These are phyloP conservation scores for Cephalopterus ornatus DNA, from an alignment of 2,113 vertebrate genomes.

Conservation along the genomic window DNA sequence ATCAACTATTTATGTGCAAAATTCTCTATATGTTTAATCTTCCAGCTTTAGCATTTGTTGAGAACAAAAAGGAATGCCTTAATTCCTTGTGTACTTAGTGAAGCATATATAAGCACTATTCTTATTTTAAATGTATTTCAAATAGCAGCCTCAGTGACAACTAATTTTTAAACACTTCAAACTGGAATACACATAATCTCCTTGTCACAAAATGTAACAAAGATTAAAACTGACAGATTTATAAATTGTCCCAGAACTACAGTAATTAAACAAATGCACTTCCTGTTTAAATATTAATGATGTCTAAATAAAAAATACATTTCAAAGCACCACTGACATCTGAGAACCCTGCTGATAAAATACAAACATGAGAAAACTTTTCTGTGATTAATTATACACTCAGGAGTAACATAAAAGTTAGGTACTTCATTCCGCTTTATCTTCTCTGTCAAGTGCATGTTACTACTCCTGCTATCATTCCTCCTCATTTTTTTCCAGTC, in stretches of 20 bases:
- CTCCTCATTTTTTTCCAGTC: background rate
- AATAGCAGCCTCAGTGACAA: conserved; percentile 1
- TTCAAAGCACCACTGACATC: background rate
- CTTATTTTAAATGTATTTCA: conserved; percentile 6
- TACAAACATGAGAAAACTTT: background rate
- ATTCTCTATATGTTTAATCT: background rate
- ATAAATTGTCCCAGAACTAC: background rate
- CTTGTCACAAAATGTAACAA: conserved; percentile 8
- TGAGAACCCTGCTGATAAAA: background rate
- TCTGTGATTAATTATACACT: background rate
- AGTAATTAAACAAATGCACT: conserved; percentile 25
- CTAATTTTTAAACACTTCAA: conserved; percentile 23
- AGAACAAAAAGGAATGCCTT: background rate
- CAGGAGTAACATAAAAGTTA: background rate
- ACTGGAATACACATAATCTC: background rate
- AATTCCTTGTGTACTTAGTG: background rate
- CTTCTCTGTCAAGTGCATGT: background rate
- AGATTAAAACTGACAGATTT: conserved; percentile 16
- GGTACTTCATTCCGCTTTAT: background rate
- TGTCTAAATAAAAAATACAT: background rate
- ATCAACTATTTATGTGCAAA: background rate
- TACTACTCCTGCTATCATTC: background rate
- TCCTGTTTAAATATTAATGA: background rate
- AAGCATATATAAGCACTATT: background rate
- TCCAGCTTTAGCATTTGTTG: background rate